phyloP scores from a whole-genome alignment of 2,797 vertebrate species.

The Coendou prehensilis region DNA sequence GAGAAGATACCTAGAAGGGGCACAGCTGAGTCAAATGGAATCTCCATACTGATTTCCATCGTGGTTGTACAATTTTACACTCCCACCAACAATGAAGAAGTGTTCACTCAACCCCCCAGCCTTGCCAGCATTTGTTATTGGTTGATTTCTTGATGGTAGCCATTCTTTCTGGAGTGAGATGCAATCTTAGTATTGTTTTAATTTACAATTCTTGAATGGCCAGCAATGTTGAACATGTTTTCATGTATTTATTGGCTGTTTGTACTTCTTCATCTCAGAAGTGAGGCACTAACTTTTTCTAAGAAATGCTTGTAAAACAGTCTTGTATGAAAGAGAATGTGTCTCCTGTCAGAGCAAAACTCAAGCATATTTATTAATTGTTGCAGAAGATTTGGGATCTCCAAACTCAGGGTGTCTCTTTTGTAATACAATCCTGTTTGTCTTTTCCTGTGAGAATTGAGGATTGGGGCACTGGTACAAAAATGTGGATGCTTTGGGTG shows the following conservation, averaged over 20 bases:
- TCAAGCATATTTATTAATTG: neutral
- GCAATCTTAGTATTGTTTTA: neutral
- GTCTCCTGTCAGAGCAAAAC: constrained; percentile 4
- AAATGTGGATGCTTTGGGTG: neutral
- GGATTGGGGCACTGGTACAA: neutral
- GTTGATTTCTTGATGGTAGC: neutral
- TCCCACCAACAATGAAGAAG: neutral
- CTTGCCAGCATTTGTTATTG: neutral
- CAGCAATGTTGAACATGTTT: neutral
- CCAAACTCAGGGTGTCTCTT: neutral
- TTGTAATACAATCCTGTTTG: neutral
- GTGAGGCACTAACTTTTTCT: neutral
- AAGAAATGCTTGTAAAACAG: neutral
- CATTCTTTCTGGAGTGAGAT: neutral
- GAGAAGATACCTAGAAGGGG: neutral
- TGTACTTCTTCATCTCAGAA: neutral
- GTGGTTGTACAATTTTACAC: neutral
- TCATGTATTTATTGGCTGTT: neutral
- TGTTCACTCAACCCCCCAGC: neutral
- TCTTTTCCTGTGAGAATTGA: neutral
- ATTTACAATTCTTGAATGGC: neutral
- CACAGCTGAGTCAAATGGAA: neutral
- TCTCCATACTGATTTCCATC: neutral
- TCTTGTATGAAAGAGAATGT: neutral
- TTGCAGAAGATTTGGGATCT: neutral